These are phyloP conservation scores for Bucorvus abyssinicus DNA, from an alignment of 2,797 vertebrate species.

Conservation along the genomic window DNA sequence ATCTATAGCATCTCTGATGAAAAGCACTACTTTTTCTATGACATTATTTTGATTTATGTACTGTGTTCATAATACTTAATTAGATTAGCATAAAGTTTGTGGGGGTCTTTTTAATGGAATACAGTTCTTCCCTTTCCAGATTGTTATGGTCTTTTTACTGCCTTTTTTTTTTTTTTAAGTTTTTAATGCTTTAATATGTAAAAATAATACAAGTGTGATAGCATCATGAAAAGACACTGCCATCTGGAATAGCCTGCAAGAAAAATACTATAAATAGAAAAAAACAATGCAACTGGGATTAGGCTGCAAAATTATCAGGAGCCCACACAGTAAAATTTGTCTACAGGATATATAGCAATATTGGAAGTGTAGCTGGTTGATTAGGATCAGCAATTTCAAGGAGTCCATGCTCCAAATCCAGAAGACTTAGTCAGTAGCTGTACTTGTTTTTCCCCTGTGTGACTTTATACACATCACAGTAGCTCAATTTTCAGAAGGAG, in stretches of 20 bases:
- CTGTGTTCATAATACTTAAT: constrained; percentile 57
- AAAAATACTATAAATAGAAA: background rate
- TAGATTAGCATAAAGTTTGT: constrained; percentile 59
- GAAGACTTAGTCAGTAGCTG: background rate
- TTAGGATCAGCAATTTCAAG: background rate
- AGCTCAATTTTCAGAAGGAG: background rate
- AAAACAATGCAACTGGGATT: background rate
- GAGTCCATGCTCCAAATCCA: background rate
- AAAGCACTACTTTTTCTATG: background rate
- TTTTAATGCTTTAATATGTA: too few relatives aligned
- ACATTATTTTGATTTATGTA: constrained; percentile 61
- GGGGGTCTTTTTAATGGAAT: background rate
- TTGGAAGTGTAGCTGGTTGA: background rate
- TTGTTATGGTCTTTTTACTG: background rate
- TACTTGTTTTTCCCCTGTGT: background rate
- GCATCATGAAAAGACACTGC: background rate
- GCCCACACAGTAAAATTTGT: background rate
- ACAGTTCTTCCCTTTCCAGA: background rate
- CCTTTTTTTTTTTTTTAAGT: background rate
- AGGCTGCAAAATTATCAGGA: background rate
- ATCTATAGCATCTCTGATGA: constrained; percentile 14
- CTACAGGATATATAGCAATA: background rate
- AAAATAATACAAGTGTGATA: background rate
- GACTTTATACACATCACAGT: background rate
- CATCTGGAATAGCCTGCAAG: background rate